phyloP scores from a whole-genome alignment of 2,888 invertebrate species.

The Stegana nigrithorax region DNA sequence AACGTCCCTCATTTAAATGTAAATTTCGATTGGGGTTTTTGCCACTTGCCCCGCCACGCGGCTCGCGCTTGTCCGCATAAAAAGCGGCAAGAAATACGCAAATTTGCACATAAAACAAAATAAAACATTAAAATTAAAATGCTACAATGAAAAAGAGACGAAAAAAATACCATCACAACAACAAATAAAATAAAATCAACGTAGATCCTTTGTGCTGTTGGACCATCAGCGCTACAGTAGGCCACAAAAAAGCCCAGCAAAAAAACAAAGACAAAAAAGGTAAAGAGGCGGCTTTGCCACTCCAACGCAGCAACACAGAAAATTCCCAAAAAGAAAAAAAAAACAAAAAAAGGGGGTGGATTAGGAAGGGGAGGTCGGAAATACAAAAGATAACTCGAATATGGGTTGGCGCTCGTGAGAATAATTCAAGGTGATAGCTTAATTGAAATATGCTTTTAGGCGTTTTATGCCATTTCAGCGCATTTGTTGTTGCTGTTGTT shows the following conservation, averaged over 20 bases:
- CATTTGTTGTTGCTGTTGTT: constrained; percentile 29
- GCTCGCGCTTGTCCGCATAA: too few relatives aligned
- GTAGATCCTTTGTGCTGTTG: not conserved
- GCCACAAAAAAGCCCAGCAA: not conserved
- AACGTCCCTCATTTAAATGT: constrained; percentile 67
- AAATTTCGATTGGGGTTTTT: constrained; percentile 59
- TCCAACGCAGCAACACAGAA: not conserved
- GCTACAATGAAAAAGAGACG: constrained; percentile 32
- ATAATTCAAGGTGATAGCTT: constrained; percentile 66
- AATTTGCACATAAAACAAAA: constrained; percentile 27
- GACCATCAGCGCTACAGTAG: not conserved
- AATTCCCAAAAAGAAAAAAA: not conserved
- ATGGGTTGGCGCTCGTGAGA: too few relatives aligned
- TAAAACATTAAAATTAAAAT: constrained; percentile 59
- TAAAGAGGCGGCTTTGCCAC: not conserved
- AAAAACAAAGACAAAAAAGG: not conserved
- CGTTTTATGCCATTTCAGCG: constrained; percentile 47
- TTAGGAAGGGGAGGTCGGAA: constrained; percentile 27
- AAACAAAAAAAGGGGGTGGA: constrained; percentile 19
- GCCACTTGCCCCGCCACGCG: not conserved
- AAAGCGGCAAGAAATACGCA: not conserved
- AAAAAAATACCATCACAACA: not conserved
- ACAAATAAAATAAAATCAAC: not conserved
- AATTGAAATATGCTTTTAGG: constrained; percentile 67
- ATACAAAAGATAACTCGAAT: too few relatives aligned